These are phyloP conservation scores for Chloroceryle inda DNA, from an alignment of 2,797 vertebrate genomes.

Conservation along the genomic window DNA sequence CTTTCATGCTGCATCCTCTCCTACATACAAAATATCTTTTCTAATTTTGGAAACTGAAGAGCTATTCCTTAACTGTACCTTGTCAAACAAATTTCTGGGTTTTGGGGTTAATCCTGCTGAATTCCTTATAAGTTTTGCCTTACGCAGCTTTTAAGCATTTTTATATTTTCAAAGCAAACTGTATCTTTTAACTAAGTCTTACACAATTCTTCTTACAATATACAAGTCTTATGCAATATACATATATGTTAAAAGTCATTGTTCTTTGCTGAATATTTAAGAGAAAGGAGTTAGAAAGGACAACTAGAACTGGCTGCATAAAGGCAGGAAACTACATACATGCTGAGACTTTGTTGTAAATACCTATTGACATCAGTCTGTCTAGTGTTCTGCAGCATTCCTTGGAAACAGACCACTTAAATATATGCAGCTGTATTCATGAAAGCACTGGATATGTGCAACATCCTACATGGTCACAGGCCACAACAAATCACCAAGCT, in stretches of 20 bases:
- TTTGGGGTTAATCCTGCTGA: not conserved
- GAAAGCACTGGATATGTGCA: not conserved
- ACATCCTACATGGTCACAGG: not conserved
- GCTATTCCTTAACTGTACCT: not conserved
- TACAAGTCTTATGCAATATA: not conserved
- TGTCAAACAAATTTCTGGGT: not conserved
- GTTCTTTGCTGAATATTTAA: not conserved
- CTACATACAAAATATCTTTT: not conserved
- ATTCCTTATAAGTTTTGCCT: not conserved
- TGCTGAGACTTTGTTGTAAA: not conserved
- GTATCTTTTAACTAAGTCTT: not conserved
- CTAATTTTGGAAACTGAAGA: not conserved
- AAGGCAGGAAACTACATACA: not conserved
- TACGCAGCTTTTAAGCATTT: not conserved
- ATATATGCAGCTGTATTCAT: not conserved
- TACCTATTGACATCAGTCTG: not conserved
- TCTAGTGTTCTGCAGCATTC: not conserved
- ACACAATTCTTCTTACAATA: not conserved
- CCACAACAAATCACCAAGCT: not conserved
- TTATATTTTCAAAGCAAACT: not conserved
- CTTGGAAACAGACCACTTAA: not conserved
- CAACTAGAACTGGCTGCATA: not conserved
- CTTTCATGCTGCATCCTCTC: not conserved
- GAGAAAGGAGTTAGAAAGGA: not conserved
- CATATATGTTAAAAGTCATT: fast-evolving